Evolutionary conservation across 2,888 invertebrate genomes (phyloP).

Genomic region (Ormyrus rosae): DNA sequence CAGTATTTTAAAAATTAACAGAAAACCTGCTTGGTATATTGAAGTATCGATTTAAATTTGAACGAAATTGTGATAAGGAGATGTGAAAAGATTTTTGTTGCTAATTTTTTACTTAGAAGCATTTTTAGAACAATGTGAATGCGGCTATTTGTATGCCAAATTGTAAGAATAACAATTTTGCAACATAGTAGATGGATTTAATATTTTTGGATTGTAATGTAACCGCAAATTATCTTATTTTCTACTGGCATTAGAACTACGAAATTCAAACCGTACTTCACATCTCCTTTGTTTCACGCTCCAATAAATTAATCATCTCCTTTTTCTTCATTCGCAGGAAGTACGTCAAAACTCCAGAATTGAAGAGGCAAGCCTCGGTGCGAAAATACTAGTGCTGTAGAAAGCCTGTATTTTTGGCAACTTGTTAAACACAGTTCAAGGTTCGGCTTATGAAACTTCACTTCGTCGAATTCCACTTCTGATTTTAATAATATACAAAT

Average conservation of each 20-base stretch:
- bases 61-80: constrained; percentile 15
- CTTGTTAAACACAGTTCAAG: constrained; percentile 15
- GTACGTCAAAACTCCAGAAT: constrained; percentile 60
- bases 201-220: no score
- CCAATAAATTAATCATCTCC: not conserved
- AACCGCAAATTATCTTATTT: no score
- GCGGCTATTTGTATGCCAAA: no score
- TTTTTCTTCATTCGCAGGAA: constrained; percentile 54
- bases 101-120: no score
- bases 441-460: constrained; percentile 46
- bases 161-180: no score
- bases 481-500: constrained; percentile 43
- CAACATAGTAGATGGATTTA: no score
- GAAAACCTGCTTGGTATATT: constrained; percentile 24
- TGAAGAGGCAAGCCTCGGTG: constrained; percentile 62
- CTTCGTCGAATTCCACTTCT: constrained; percentile 52
- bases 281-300: constrained; percentile 18
- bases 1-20: constrained; percentile 42
- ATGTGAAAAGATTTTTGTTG: constrained; percentile 33
- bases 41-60: constrained; percentile 30
- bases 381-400: constrained; percentile 58
- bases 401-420: constrained; percentile 30
- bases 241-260: no score
- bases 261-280: constrained; percentile 7
- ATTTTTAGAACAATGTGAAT: no score